phyloP scores from a whole-genome alignment of 2,113 vertebrate species.

The Probosciger aterrimus region DNA sequence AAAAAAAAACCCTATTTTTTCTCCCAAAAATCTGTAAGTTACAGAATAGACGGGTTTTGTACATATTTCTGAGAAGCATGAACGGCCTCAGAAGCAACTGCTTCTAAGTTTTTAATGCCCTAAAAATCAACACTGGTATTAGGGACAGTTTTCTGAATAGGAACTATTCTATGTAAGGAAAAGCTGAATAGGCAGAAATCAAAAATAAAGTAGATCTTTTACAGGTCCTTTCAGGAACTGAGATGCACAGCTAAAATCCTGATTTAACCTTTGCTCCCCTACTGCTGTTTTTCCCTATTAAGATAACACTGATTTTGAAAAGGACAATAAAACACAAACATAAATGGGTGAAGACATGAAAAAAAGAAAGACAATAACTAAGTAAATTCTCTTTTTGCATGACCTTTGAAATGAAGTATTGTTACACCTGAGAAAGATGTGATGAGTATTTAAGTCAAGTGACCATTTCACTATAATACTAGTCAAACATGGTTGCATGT shows the following conservation, averaged over 20 bases:
- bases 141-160: neutral
- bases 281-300: neutral
- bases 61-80: neutral
- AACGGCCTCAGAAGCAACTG: neutral
- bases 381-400: neutral
- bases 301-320: neutral
- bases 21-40: neutral
- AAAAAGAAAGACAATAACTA: neutral
- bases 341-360: neutral
- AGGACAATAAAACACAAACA: neutral
- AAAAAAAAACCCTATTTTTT: neutral
- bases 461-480: neutral
- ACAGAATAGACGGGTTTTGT: neutral
- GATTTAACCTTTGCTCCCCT: neutral
- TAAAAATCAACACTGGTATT: neutral
- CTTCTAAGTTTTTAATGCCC: neutral
- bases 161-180: neutral
- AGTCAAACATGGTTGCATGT: neutral
- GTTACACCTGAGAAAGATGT: neutral
- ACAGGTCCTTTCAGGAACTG: neutral
- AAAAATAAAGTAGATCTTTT: neutral
- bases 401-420: neutral
- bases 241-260: neutral
- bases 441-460: neutral
- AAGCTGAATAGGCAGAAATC: neutral